Conservation (phyloP, 1,140 invertebrate species). For the Platorchestia sp. region DNA sequence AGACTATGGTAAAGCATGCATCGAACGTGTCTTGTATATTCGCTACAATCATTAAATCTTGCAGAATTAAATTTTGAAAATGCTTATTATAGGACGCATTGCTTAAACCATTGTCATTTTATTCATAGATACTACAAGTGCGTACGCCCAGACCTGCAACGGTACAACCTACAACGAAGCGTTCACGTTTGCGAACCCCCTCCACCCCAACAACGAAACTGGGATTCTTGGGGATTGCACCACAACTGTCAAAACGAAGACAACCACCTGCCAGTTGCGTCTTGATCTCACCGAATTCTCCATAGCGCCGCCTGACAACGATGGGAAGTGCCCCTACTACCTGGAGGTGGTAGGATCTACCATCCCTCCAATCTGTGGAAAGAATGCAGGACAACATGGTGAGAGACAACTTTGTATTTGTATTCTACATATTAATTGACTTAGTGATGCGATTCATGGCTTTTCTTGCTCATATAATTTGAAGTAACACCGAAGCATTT, state of each 20-base stretch:
- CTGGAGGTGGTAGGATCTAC: not conserved
- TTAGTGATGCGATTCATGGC: not conserved
- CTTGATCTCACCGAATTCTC: not conserved
- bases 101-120: not conserved
- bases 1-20: no score
- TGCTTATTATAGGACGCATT: no score
- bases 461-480: not conserved
- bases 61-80: no score
- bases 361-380: not conserved
- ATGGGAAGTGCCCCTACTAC: not conserved
- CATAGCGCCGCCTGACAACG: not conserved
- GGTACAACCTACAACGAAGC: not conserved
- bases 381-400: not conserved
- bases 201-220: not conserved
- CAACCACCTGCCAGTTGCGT: not conserved
- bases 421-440: not conserved
- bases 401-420: no score
- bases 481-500: not conserved
- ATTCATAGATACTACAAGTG: not conserved
- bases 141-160: not conserved
- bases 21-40: no score
- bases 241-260: not conserved
- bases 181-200: not conserved
- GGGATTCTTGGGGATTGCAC: not conserved
- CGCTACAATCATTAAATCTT: no score